Evolutionary conservation across 2,797 vertebrate genomes (phyloP).

Genomic region (Acanthurus lineatus): DNA sequence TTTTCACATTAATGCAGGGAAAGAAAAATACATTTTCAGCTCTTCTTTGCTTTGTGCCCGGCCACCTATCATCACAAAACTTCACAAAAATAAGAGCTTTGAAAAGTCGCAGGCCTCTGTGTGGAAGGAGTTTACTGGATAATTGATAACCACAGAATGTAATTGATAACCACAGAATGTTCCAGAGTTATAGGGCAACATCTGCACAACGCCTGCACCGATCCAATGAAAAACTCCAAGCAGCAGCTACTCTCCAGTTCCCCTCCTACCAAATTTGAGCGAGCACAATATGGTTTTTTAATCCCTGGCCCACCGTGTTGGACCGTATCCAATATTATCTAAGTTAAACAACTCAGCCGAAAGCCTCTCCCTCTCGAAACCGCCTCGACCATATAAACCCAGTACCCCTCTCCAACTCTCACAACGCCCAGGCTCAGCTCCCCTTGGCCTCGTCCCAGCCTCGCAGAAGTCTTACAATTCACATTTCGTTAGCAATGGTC

Average conservation of each 20-base stretch:
- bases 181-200: conserved; percentile 86
- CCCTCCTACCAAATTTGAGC: conserved; percentile 36
- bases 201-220: conserved; percentile 81
- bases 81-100: conserved; percentile 16
- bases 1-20: conserved; percentile 56
- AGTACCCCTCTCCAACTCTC: conserved; percentile 54
- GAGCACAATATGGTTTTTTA: conserved; percentile 47
- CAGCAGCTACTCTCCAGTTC: conserved; percentile 38
- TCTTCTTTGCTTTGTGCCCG: conserved; percentile 45
- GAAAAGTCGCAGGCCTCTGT: conserved; percentile 77
- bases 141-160: conserved; percentile 87
- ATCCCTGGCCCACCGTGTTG: conserved; percentile 66
- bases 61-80: conserved; percentile 69
- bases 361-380: conserved; percentile 47
- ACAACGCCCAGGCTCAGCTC: conserved; percentile 46
- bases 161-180: conserved; percentile 88
- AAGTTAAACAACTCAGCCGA: conserved; percentile 64
- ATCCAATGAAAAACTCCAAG: conserved; percentile 66
- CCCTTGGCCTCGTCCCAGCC: conserved; percentile 57
- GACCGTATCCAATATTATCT: conserved; percentile 63
- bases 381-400: conserved; percentile 61
- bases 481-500: conserved; percentile 66
- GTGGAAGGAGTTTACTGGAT: conserved; percentile 73
- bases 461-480: conserved; percentile 55
- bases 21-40: conserved; percentile 61